phyloP scores from a whole-genome alignment of 2,888 invertebrate species.

The Apodemia zela region DNA sequence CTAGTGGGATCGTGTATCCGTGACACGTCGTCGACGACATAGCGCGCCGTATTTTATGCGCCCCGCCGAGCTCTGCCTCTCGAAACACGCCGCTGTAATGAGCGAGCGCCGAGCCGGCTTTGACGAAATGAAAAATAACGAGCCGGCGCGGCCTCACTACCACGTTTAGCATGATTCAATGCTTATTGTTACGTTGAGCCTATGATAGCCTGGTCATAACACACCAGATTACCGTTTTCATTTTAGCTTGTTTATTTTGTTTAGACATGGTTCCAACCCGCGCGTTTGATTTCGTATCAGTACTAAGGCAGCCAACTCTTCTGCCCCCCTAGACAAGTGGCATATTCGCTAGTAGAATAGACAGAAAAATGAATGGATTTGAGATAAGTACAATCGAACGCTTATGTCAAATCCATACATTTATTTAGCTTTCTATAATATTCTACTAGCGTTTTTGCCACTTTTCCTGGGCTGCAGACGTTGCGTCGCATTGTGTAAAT shows the following conservation, averaged over 20 bases:
- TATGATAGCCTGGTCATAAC: slow-evolving; percentile 17
- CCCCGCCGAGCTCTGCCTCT: slow-evolving; percentile 52
- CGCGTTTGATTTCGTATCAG: not conserved
- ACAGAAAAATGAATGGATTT: no score
- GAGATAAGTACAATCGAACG: no score
- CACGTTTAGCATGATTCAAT: slow-evolving; percentile 22
- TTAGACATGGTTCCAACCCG: not conserved
- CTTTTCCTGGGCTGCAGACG: no score
- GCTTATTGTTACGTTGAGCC: slow-evolving; percentile 21
- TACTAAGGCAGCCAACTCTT: no score
- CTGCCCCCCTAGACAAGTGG: no score
- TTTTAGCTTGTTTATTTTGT: slow-evolving; percentile 13
- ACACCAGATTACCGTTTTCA: slow-evolving; percentile 16
- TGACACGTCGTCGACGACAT: slow-evolving; percentile 61
- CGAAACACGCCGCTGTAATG: slow-evolving; percentile 37
- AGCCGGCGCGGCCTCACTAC: slow-evolving; percentile 29
- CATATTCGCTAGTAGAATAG: no score
- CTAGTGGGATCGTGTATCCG: slow-evolving; percentile 57
- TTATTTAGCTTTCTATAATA: no score
- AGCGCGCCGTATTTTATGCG: slow-evolving; percentile 61
- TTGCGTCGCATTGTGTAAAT: no score
- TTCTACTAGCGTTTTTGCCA: no score
- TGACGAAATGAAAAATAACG: slow-evolving; percentile 37
- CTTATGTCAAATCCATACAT: no score
- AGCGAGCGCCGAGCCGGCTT: slow-evolving; percentile 38